These are phyloP conservation scores for Phenganax subtilis DNA, from an alignment of 92 coral and sea anemone species.

Conservation along the genomic window DNA sequence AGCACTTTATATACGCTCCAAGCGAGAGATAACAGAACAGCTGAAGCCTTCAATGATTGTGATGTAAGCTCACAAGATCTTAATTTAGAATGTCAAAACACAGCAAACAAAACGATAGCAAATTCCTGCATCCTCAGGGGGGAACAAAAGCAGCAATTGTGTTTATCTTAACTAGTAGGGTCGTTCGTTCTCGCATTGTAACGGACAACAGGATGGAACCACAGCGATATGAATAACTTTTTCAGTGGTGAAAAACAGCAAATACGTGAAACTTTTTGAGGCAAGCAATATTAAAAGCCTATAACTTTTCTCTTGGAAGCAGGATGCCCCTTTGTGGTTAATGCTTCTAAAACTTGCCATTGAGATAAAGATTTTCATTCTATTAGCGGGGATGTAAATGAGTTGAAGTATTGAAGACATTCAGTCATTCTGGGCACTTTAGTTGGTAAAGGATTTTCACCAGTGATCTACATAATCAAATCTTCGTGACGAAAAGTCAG, in stretches of 20 bases:
- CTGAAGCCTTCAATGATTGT: background rate
- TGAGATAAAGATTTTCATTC: too few species aligned
- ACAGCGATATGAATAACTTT: conserved; percentile 1
- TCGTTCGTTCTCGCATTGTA: background rate
- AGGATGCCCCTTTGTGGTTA: too few species aligned
- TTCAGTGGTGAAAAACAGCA: background rate
- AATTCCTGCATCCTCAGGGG: conserved; percentile 13
- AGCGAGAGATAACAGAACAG: background rate
- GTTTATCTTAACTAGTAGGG: background rate
- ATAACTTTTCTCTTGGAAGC: too few species aligned
- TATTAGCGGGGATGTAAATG: too few species aligned
- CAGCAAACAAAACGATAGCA: background rate
- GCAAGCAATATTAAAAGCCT: too few species aligned
- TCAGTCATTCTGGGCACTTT: too few species aligned
- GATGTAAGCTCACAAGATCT: background rate
- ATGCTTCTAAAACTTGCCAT: too few species aligned
- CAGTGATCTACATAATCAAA: too few species aligned
- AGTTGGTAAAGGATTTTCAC: too few species aligned
- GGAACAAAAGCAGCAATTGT: background rate
- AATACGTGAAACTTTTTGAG: too few species aligned
- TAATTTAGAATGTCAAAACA: background rate
- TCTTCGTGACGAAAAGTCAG: too few species aligned
- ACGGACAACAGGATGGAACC: background rate
- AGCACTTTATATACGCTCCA: background rate
- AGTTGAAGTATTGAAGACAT: too few species aligned